Percentiles rank a stretch among this genome's conserved stretches.
Evolutionary conservation across 2,113 vertebrate species (phyloP).

Genomic region (Caranx melampygus): DNA sequence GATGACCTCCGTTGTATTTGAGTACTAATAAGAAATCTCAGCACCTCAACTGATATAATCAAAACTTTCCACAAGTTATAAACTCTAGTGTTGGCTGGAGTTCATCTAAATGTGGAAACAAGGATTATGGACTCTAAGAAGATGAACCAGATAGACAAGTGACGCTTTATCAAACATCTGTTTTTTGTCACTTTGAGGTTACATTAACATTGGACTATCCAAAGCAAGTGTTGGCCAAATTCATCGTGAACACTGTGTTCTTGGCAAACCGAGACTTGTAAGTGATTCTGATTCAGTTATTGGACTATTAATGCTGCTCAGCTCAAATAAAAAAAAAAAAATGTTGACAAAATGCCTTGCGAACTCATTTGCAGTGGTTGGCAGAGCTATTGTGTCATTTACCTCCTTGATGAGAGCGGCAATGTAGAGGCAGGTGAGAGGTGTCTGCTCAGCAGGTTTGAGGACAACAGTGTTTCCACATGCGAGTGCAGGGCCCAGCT

Average conservation of each 20-base stretch:
- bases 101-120: background rate
- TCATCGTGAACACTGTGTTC: conserved; percentile 52
- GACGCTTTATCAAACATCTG: conserved; percentile 52
- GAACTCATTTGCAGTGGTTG: background rate
- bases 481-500: conserved; percentile 95
- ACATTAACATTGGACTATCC: conserved; percentile 34
- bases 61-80: background rate
- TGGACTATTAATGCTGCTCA: conserved; percentile 14
- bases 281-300: conserved; percentile 39
- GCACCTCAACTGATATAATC: background rate
- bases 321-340: background rate
- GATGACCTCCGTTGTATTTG: background rate
- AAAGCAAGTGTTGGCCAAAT: conserved; percentile 46
- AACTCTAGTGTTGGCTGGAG: background rate
- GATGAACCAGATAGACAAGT: conserved; percentile 25
- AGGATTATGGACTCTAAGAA: conserved; percentile 16
- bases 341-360: background rate
- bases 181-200: conserved; percentile 42
- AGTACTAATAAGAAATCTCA: background rate
- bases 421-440: conserved; percentile 96
- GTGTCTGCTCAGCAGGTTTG: conserved; percentile 97
- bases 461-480: conserved; percentile 97
- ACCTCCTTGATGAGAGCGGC: conserved; percentile 97
- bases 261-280: conserved; percentile 40
- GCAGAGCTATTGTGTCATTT: conserved; percentile 31